A percentile compares a stretch with the other conserved stretches of the same genome.
phyloP scores from a whole-genome alignment of 2,888 invertebrate genomes.

The Campaea margaritaria region DNA sequence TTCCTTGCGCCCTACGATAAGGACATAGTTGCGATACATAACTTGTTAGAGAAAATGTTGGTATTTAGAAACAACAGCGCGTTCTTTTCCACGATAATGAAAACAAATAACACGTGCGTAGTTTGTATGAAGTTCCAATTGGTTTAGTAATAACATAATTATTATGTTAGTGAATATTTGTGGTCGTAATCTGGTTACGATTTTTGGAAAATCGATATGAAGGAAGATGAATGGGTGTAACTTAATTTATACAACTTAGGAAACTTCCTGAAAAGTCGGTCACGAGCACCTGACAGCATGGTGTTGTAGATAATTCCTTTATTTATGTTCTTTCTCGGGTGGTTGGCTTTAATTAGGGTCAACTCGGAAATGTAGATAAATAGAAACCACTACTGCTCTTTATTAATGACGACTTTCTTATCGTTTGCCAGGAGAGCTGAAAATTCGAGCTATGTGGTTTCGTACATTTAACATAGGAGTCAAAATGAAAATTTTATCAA shows the following conservation, averaged over 20 bases:
- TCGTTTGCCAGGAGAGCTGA: too few relatives aligned
- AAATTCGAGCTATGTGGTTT: too few relatives aligned
- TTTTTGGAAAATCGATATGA: too few relatives aligned
- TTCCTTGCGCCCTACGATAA: conserved; percentile 20
- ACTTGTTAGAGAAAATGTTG: conserved; percentile 8
- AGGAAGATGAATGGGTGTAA: not conserved
- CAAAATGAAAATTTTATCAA: too few relatives aligned
- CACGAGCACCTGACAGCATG: conserved; percentile 51
- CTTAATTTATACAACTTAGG: conserved; percentile 47
- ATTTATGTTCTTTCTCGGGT: conserved; percentile 47
- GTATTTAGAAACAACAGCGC: conserved; percentile 8
- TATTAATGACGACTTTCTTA: too few relatives aligned
- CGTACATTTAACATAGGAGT: too few relatives aligned
- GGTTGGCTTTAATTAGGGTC: conserved; percentile 34
- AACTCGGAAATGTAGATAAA: not conserved
- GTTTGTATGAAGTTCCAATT: conserved; percentile 3
- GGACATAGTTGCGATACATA: conserved; percentile 12
- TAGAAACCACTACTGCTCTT: too few relatives aligned
- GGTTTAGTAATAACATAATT: not conserved
- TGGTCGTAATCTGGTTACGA: too few relatives aligned
- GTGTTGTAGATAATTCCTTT: conserved; percentile 50
- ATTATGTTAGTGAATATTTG: not conserved
- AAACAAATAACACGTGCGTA: not conserved
- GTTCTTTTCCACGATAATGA: conserved; percentile 19
- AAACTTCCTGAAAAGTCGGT: conserved; percentile 50